Percentiles rank a stretch among this genome's conserved stretches.
These are phyloP conservation scores for Electrona antarctica DNA, from an alignment of 2,113 vertebrate genomes.

Conservation along the genomic window DNA sequence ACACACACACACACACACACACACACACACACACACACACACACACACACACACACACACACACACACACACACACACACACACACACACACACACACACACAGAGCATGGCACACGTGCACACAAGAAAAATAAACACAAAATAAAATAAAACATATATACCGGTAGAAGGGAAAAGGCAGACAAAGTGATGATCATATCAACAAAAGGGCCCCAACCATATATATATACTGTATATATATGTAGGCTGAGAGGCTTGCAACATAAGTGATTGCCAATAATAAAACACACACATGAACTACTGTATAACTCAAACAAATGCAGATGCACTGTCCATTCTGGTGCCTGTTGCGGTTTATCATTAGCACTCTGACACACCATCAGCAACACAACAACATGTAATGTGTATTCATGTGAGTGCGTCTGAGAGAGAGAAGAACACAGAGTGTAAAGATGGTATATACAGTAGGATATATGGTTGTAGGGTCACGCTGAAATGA, in stretches of 20 bases:
- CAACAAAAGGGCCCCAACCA: constrained; percentile 79
- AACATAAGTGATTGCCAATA: too few species aligned
- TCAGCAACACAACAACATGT: too few species aligned
- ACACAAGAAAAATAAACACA: neutral
- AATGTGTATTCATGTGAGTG: too few species aligned
- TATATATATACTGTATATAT: constrained; percentile 13
- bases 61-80: neutral
- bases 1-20: neutral
- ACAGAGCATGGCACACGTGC: constrained; percentile 4
- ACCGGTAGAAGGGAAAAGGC: constrained; percentile 20
- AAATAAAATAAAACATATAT: neutral
- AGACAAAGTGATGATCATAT: constrained; percentile 78
- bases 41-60: neutral
- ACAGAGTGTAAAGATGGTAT: too few species aligned
- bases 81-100: neutral
- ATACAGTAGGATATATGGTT: too few species aligned
- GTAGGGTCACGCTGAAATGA: too few species aligned
- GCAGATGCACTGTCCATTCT: constrained; percentile 28
- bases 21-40: neutral
- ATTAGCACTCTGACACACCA: too few species aligned
- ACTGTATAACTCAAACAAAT: constrained; percentile 5
- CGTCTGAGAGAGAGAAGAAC: too few species aligned
- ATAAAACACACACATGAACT: neutral
- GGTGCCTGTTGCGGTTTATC: constrained; percentile 14
- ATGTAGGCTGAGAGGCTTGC: too few species aligned